phyloP scores from a whole-genome alignment of 2,113 vertebrate species.

The Narcine bancroftii region DNA sequence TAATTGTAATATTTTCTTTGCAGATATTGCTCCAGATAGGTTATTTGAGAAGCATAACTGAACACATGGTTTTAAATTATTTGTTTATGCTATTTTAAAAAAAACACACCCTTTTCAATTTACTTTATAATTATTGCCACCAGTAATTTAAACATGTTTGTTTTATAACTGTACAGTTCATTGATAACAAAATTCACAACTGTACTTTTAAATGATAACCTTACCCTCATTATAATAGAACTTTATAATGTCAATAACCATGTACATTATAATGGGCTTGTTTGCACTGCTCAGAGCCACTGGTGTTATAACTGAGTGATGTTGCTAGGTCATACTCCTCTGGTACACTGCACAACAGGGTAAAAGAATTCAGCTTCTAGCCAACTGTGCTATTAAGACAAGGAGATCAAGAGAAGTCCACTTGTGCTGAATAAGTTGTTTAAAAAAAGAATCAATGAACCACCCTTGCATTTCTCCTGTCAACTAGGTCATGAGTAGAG shows the following conservation, averaged over 20 bases:
- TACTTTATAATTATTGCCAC: not conserved
- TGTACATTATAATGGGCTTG: constrained; percentile 3
- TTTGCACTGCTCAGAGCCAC: not conserved
- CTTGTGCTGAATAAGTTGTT: not conserved
- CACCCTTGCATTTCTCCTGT: not conserved
- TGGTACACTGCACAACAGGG: not conserved
- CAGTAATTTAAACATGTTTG: not conserved
- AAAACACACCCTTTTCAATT: not conserved
- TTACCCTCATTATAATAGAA: constrained; percentile 2
- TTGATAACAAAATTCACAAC: not conserved
- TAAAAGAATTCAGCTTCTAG: not conserved
- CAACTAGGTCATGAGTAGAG: not conserved
- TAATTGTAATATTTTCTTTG: constrained; percentile 32
- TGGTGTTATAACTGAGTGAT: not conserved
- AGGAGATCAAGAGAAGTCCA: not conserved
- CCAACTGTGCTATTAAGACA: not conserved
- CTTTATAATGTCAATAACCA: not conserved
- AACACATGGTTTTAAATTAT: constrained; percentile 31
- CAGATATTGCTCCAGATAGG: constrained; percentile 3
- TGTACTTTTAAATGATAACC: not conserved
- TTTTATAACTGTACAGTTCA: constrained; percentile 6
- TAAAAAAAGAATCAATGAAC: not conserved
- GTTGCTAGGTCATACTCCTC: not conserved
- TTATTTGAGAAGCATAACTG: constrained; percentile 18
- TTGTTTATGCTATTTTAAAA: constrained; percentile 22